Conservation (phyloP, 2,888 invertebrate species). For the Endomychus coccineus region DNA sequence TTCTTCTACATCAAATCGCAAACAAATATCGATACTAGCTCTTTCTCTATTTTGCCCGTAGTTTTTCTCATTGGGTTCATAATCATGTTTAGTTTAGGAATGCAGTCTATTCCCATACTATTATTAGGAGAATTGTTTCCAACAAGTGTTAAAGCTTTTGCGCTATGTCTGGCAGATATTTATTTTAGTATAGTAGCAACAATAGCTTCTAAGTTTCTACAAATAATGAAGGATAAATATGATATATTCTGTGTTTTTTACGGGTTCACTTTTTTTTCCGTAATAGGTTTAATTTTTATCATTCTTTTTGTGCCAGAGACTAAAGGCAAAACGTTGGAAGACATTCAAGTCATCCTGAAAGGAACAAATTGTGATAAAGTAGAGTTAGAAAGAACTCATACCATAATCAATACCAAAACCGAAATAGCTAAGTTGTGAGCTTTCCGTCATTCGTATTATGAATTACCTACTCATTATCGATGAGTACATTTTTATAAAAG, state of each 20-base stretch:
- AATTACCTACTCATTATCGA: too few species aligned
- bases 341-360: too few species aligned
- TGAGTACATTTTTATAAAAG: too few species aligned
- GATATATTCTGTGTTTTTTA: conserved; percentile 40
- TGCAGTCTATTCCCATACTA: conserved; percentile 48
- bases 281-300: conserved; percentile 35
- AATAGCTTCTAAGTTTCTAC: conserved; percentile 45
- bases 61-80: conserved; percentile 45
- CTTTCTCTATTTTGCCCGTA: conserved; percentile 43
- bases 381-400: too few species aligned
- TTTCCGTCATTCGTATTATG: too few species aligned
- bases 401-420: too few species aligned
- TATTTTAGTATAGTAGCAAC: conserved; percentile 46
- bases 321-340: conserved; percentile 41
- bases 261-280: conserved; percentile 35
- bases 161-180: conserved; percentile 49
- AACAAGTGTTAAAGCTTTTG: conserved; percentile 49
- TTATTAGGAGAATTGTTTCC: conserved; percentile 51
- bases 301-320: conserved; percentile 41
- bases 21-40: conserved; percentile 34
- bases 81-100: conserved; percentile 47
- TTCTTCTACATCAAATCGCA: conserved; percentile 41
- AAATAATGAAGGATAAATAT: conserved; percentile 34
- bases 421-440: too few species aligned
- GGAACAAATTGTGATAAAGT: too few species aligned